phyloP scores from a whole-genome alignment of 2,113 vertebrate genomes.

The Otocyon megalotis region DNA sequence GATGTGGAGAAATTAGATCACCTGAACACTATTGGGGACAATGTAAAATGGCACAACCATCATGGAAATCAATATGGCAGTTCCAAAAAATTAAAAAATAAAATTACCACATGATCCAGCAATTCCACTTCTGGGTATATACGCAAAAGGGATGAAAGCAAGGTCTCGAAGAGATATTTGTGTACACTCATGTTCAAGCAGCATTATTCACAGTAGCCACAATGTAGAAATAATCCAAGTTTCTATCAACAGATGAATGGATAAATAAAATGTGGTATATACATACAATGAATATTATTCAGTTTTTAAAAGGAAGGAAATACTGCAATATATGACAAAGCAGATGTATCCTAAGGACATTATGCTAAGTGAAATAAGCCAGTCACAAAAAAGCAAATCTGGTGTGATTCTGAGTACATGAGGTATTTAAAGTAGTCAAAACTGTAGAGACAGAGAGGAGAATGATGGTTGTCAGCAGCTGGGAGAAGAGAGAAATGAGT shows the following conservation, averaged over 20 bases:
- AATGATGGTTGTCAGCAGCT: not conserved
- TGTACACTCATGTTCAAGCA: not conserved
- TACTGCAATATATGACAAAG: not conserved
- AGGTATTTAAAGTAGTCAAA: not conserved
- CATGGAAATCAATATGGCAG: not conserved
- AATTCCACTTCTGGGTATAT: not conserved
- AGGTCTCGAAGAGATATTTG: not conserved
- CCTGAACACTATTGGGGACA: not conserved
- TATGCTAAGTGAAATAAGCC: not conserved
- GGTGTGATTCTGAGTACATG: not conserved
- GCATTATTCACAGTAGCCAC: not conserved
- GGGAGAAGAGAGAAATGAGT: not conserved
- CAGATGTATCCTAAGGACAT: not conserved
- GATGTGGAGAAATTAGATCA: not conserved
- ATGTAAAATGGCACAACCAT: not conserved
- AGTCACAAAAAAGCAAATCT: not conserved
- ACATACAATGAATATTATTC: not conserved
- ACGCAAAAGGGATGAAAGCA: not conserved
- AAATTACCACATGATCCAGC: not conserved
- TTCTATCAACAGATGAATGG: not conserved
- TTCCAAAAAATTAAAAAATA: slow-evolving; percentile 2
- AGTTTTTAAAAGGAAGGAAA: not conserved
- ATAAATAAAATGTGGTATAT: not conserved
- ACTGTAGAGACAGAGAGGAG: not conserved
- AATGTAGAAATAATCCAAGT: not conserved